phyloP scores from a whole-genome alignment of 2,113 vertebrate species.

The Gadus macrocephalus region DNA sequence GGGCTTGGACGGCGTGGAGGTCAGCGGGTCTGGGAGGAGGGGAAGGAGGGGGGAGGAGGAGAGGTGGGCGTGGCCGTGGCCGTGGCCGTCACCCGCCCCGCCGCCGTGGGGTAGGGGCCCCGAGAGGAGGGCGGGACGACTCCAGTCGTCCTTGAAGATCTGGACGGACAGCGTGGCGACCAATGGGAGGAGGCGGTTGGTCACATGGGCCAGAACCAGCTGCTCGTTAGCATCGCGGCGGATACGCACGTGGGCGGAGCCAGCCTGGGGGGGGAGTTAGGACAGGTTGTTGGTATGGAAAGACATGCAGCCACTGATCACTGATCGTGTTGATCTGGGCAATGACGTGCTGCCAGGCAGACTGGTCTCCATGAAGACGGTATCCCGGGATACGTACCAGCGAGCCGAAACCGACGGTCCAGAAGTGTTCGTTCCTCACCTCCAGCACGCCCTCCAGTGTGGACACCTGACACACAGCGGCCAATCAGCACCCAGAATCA shows the following conservation, averaged over 20 bases:
- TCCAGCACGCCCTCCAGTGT: conserved; percentile 96
- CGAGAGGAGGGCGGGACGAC: conserved; percentile 79
- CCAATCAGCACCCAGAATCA: not conserved
- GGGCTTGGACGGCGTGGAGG: conserved; percentile 88
- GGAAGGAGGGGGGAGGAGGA: conserved; percentile 60
- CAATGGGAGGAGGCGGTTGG: conserved; percentile 84
- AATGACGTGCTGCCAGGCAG: not conserved
- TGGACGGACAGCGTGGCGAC: conserved; percentile 92
- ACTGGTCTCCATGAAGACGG: not conserved
- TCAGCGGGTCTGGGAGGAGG: conserved; percentile 74
- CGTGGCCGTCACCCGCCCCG: conserved; percentile 73
- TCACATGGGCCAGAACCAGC: conserved; percentile 96
- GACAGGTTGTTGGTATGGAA: not conserved
- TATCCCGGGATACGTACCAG: conserved; percentile 75
- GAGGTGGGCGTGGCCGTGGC: conserved; percentile 58
- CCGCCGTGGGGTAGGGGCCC: conserved; percentile 73
- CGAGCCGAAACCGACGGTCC: conserved; percentile 94
- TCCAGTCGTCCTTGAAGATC: conserved; percentile 98
- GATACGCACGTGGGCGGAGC: conserved; percentile 93
- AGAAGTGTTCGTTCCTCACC: conserved; percentile 97
- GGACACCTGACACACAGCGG: conserved; percentile 77
- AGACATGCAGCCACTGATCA: too few species aligned
- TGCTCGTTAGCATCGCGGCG: conserved; percentile 96
- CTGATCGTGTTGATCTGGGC: not conserved
- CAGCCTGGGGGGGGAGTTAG: conserved; percentile 73